A percentile compares a stretch with the other conserved stretches of the same genome.
Evolutionary conservation across 2,113 vertebrate genomes (phyloP).

Genomic region (Saiga tatarica): DNA sequence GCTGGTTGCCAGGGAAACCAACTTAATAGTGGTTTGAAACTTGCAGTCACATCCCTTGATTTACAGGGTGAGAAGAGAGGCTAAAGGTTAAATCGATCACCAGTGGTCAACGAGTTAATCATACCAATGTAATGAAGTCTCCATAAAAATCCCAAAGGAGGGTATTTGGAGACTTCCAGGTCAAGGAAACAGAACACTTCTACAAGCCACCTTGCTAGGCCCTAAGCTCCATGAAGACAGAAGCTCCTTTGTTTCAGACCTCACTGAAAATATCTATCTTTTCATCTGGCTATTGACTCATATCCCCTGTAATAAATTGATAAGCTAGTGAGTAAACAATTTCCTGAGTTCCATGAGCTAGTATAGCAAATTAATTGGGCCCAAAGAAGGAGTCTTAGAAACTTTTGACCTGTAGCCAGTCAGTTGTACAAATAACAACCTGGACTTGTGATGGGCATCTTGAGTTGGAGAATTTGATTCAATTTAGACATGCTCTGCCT

Average conservation of each 20-base stretch:
- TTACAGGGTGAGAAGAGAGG: background rate
- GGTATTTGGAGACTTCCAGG: background rate
- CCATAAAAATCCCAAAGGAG: background rate
- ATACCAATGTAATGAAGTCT: background rate
- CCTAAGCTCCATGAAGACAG: background rate
- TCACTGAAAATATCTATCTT: background rate
- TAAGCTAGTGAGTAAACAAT: background rate
- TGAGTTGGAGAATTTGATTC: background rate
- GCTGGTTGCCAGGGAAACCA: background rate
- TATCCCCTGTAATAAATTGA: background rate
- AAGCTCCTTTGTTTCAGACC: background rate
- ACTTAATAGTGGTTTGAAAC: background rate
- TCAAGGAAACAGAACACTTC: background rate
- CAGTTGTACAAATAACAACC: background rate
- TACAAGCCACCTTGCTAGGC: background rate
- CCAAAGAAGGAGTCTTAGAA: background rate
- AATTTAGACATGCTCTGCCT: rapidly evolving
- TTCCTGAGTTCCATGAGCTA: background rate
- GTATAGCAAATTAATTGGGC: background rate
- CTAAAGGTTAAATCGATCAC: background rate
- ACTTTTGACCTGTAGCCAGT: background rate
- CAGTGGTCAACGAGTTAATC: background rate
- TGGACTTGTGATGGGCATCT: background rate
- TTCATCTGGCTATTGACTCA: background rate
- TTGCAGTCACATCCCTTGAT: background rate